Evolutionary conservation across 2,888 invertebrate genomes (phyloP).

Genomic region (Chrysotoxum bicinctum): DNA sequence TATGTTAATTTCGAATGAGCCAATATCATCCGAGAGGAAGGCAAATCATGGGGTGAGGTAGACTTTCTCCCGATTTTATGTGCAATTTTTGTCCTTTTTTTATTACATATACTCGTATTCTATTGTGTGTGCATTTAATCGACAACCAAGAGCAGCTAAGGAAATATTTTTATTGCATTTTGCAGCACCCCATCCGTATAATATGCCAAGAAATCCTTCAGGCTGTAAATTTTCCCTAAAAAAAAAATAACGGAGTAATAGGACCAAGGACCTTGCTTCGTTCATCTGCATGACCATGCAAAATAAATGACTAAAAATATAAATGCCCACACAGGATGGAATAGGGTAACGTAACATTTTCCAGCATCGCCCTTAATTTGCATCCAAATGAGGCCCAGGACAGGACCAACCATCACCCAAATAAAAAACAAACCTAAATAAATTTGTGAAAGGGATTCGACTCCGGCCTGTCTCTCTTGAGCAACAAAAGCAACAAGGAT

Average conservation of each 20-base stretch:
- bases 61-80: constrained; percentile 53
- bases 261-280: constrained; percentile 38
- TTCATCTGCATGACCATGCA: constrained; percentile 72
- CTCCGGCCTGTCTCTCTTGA: constrained; percentile 50
- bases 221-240: constrained; percentile 32
- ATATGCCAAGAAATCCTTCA: constrained; percentile 32
- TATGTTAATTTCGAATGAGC: constrained; percentile 69
- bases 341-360: constrained; percentile 66
- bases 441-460: constrained; percentile 47
- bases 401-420: constrained; percentile 20
- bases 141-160: constrained; percentile 20
- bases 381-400: constrained; percentile 69
- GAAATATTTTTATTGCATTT: constrained; percentile 67
- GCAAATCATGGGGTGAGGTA: constrained; percentile 18
- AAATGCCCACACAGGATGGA: constrained; percentile 65
- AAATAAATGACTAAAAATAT: constrained; percentile 67
- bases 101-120: constrained; percentile 2
- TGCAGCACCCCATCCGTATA: constrained; percentile 48
- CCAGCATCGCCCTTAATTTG: constrained; percentile 72
- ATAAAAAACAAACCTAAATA: constrained; percentile 16
- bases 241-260: constrained; percentile 10
- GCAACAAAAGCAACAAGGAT: constrained; percentile 51
- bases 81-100: constrained; percentile 44
- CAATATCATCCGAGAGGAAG: neutral
- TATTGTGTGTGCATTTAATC: constrained; percentile 63